phyloP scores from a whole-genome alignment of 2,113 vertebrate genomes.

The Pseudorhombus dupliciocellatus region DNA sequence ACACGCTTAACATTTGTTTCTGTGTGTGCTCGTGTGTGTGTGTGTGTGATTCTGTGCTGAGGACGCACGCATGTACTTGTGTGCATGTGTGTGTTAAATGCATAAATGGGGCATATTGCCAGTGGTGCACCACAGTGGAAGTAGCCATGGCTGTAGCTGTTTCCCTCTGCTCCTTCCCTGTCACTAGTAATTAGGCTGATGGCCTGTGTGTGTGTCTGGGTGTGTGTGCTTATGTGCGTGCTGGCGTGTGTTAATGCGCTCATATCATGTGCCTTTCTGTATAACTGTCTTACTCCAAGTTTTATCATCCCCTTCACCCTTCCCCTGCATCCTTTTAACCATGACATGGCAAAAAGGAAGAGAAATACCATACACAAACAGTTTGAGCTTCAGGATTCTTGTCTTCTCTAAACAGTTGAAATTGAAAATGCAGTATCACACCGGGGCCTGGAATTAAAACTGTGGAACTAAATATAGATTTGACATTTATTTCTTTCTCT shows the following conservation, averaged over 20 bases:
- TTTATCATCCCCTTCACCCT: constrained; percentile 47
- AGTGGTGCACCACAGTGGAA: constrained; percentile 66
- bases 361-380: constrained; percentile 41
- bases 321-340: constrained; percentile 10
- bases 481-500: constrained; percentile 15
- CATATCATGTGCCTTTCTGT: constrained; percentile 42
- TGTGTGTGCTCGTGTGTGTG: constrained; percentile 12
- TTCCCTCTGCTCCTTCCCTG: constrained; percentile 65
- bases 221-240: constrained; percentile 46
- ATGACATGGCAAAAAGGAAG: constrained; percentile 28
- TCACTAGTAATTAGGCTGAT: constrained; percentile 75
- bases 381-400: constrained; percentile 38
- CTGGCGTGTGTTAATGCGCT: constrained; percentile 33
- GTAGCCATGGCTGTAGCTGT: constrained; percentile 60
- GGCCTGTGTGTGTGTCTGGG: constrained; percentile 48
- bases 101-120: constrained; percentile 66
- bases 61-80: neutral
- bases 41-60: neutral
- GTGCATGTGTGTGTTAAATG: constrained; percentile 44
- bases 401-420: constrained; percentile 44
- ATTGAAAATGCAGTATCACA: constrained; percentile 56
- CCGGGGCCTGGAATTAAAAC: constrained; percentile 51
- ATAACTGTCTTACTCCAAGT: constrained; percentile 40
- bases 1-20: neutral
- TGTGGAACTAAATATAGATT: constrained; percentile 63